Evolutionary conservation across 2,113 vertebrate genomes (phyloP), one percentile per base, ranked within the genome.

Genomic region (Oncorhynchus keta): DNA sequence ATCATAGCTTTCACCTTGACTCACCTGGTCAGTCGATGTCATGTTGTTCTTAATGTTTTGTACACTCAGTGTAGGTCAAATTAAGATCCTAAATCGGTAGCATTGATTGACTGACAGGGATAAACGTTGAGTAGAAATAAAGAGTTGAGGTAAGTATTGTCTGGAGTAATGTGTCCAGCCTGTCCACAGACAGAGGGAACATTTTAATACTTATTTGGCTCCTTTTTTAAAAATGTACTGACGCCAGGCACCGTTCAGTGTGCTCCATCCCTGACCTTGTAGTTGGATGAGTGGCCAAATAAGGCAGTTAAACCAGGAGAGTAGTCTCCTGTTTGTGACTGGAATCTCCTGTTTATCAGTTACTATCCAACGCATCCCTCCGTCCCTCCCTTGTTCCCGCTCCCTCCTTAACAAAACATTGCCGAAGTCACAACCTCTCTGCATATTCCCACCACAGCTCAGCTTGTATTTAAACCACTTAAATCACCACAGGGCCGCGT

Each of bases 271-370:
- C 32, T 57, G 51, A 83, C 79, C 76, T 39, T 30, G 22, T 51
- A 55, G 59, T 81, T 72, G 79, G 77, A 79, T 81, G 71, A 75
- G 66, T 76, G 68, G 69, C 91, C 91, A 92, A 89, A 93, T 91
- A 93, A 82, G 91, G 92, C 78, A 84, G 70, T 85, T 64, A 79
- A 48, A n/a, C 55, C 16, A 18, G 16, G 80, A 79, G 76, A 73
- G 73, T 70, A 78, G 82, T 80, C 64, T 77, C 79, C 39, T 45
- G 39, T 45, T 45, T 45, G 39, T 45, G 39, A 11, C 39, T 45
- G 39, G 39, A 45, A 11, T 45, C 39, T 45, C 39, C 79, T 90
- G 89, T 91, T 92, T 93, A 90, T 91, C 85, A 85, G 85, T 55
- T 55, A 18, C 16, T 14, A 55, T 87, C 78, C 62, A 70, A 84